phyloP scores from a whole-genome alignment of 2,888 invertebrate genomes.

The Physocephala rufipes region DNA sequence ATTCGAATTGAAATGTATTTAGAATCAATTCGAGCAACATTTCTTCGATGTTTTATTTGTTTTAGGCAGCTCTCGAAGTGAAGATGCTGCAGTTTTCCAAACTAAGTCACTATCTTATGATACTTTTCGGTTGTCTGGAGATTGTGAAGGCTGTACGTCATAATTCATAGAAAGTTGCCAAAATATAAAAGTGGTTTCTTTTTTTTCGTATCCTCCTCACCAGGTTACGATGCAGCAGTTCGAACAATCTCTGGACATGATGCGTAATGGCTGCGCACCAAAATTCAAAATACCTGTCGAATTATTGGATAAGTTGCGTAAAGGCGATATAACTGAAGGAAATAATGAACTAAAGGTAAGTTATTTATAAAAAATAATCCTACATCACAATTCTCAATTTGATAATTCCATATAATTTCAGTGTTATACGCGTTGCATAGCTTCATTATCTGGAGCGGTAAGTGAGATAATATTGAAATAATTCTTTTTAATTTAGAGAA shows the following conservation, averaged over 20 bases:
- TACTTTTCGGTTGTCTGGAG: neutral
- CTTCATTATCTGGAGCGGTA: slow-evolving; percentile 59
- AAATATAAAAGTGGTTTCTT: neutral
- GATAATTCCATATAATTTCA: slow-evolving; percentile 39
- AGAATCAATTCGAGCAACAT: slow-evolving; percentile 1
- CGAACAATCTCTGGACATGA: slow-evolving; percentile 59
- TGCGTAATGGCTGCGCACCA: slow-evolving; percentile 59
- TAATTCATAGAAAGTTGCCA: neutral
- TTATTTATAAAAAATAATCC: neutral
- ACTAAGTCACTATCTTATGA: neutral
- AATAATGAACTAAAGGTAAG: slow-evolving; percentile 56
- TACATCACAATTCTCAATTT: neutral
- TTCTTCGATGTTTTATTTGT: neutral
- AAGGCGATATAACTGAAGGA: slow-evolving; percentile 56
- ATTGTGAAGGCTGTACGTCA: neutral
- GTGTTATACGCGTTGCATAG: slow-evolving; percentile 62
- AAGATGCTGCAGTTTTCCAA: slow-evolving; percentile 10
- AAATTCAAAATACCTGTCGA: slow-evolving; percentile 58
- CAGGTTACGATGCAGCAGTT: slow-evolving; percentile 62
- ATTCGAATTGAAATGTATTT: neutral
- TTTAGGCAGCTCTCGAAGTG: neutral
- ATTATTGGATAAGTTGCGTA: slow-evolving; percentile 53
- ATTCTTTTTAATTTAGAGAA: too few species aligned
- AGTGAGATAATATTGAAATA: slow-evolving; percentile 40
- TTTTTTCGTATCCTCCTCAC: neutral